Conservation (phyloP, 2,797 vertebrate genomes). For the Leucoraja ocellata region DNA sequence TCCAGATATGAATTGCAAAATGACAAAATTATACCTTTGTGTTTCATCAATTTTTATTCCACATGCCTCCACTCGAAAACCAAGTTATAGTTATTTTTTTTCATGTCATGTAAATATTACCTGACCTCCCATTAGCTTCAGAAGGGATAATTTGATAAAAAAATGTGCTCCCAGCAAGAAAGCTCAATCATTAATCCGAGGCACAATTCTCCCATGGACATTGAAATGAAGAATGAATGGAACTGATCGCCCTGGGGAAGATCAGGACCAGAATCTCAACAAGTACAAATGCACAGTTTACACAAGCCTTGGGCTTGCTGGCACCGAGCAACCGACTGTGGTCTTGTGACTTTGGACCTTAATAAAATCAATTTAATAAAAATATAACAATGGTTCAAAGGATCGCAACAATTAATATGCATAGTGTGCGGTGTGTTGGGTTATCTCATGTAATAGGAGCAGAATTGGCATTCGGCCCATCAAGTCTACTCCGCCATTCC, state of each 20-base stretch:
- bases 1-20: not conserved
- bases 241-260: not conserved
- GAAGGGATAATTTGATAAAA: not conserved
- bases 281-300: no score
- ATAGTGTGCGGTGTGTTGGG: not conserved
- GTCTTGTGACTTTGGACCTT: no score
- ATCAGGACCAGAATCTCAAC: no score
- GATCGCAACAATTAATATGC: not conserved
- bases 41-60: not conserved
- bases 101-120: constrained; percentile 1
- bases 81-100: not conserved
- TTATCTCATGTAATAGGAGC: no score
- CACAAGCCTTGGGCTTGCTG: no score
- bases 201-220: not conserved
- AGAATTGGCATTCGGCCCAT: no score
- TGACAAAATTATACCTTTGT: not conserved
- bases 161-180: constrained; percentile 3
- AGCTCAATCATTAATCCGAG: not conserved
- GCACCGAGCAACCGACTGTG: no score
- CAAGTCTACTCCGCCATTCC: no score
- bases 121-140: not conserved
- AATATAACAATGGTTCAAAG: not conserved
- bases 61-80: not conserved
- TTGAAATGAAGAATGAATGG: not conserved
- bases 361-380: no score